Conservation (phyloP, 2,888 invertebrate species). For the Syrista parreyssii region DNA sequence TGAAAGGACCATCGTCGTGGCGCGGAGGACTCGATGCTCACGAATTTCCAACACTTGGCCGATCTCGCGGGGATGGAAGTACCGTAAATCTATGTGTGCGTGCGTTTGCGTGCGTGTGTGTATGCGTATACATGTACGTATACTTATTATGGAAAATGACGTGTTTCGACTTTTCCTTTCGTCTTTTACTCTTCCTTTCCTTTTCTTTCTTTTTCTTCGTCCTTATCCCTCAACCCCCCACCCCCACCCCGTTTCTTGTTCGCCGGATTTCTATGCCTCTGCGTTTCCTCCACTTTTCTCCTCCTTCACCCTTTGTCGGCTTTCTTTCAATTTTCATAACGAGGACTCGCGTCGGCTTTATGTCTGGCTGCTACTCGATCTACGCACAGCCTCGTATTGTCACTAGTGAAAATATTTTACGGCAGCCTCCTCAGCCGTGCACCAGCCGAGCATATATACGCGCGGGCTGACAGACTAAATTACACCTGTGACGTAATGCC, state of each 20-base stretch:
- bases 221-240: constrained; percentile 11
- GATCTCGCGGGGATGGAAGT: background rate
- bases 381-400: background rate
- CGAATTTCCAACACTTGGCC: constrained; percentile 15
- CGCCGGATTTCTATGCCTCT: constrained; percentile 7
- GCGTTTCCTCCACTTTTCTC: constrained; percentile 19
- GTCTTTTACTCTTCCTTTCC: constrained; percentile 12
- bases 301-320: constrained; percentile 31
- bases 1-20: constrained; percentile 40
- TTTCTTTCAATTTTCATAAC: constrained; percentile 50
- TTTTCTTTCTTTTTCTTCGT: constrained; percentile 16
- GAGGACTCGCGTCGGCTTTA: constrained; percentile 37
- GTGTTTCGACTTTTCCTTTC: constrained; percentile 10
- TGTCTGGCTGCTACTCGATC: background rate
- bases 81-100: background rate
- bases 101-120: background rate
- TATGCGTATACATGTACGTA: constrained; percentile 9
- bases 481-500: background rate
- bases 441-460: background rate
- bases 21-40: constrained; percentile 33
- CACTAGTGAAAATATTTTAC: background rate
- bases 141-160: constrained; percentile 12
- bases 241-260: background rate
- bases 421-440: background rate
- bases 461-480: background rate